Base-by-base conservation (phyloP, 1,140 invertebrate species). In the Drosophila punjabiensis region DNA sequence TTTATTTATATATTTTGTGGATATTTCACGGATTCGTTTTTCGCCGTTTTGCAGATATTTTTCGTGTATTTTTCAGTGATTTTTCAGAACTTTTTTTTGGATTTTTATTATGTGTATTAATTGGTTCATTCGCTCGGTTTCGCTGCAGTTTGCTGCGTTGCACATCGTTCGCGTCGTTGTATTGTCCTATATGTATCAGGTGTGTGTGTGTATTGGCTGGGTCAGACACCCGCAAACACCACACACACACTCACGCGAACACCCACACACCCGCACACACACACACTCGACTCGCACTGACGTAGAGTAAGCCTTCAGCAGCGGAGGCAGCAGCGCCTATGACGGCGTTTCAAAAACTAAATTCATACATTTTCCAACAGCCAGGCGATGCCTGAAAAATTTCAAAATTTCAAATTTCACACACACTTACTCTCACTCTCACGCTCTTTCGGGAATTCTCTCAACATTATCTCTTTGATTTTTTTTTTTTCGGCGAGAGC, bases 321-420 rank as follows among this genome's bases (percentile, higher is more conserved):
- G 56, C 47, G 69, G 33, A 71, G 68, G 58, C 71, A 75, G 32
- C 86, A 79, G 78, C 79, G 86, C 86, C 81, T 88, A 88, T 88
- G 85, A 88, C 86, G 82, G 85, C 86, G 82, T 89, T 89, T 88
- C 82, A 88, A 88, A 88, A 88, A 88, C 85, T 88, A 81, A 88
- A 88, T 89, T 88, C 85, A 85, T 90, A 80, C 83, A 90, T 88
- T 90, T 88, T 90, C 71, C 77, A 89, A 90, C 84, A 68, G 69
- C 75, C 71, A 70, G 70, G 68, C 52, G 20, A 79, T 89, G 85
- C 78, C 74, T 60, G 78, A 88, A 88, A 85, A 74, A 66, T 83
- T 79, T 76, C 28, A 65, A 79, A 63, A 82, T 75, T 69, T n/a
- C n/a, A n/a, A n/a, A n/a, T n/a, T 79, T 83, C 50, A 41, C 75